phyloP scores from a whole-genome alignment of 2,797 vertebrate genomes.

The Acrocephalus scirpaceus region DNA sequence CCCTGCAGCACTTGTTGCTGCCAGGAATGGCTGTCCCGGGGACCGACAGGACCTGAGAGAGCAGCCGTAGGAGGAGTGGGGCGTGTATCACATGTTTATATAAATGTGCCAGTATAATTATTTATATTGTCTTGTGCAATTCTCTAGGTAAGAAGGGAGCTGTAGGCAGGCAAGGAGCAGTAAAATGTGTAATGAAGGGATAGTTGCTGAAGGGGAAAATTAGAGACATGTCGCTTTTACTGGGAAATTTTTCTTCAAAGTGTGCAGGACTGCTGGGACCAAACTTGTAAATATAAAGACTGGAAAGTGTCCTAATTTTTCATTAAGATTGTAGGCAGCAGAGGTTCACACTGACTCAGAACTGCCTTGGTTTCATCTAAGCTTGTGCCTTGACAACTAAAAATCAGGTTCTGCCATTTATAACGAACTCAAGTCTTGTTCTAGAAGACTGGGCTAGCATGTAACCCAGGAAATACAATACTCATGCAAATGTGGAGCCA shows the following conservation, averaged over 20 bases:
- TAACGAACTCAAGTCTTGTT: neutral
- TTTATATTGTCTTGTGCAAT: conserved; percentile 5
- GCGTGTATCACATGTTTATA: neutral
- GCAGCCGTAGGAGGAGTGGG: neutral
- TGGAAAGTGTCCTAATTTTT: neutral
- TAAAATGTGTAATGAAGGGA: neutral
- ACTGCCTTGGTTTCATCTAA: neutral
- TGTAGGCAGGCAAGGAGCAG: conserved; percentile 13
- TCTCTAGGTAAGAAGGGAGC: conserved; percentile 18
- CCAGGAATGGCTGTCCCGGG: neutral
- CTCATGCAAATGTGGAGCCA: conserved; percentile 17
- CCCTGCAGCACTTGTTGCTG: neutral
- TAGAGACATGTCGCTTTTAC: neutral
- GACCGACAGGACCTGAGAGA: neutral
- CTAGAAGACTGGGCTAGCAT: neutral
- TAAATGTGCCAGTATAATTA: neutral
- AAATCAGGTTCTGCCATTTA: conserved; percentile 30
- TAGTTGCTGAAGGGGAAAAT: neutral
- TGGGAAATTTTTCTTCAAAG: conserved; percentile 4
- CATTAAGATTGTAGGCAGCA: neutral
- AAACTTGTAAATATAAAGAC: neutral
- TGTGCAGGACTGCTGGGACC: neutral
- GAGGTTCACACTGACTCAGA: conserved; percentile 2
- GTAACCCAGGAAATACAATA: neutral
- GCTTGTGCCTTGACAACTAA: neutral